Conservation (phyloP, 2,797 vertebrate species). For the Miopithecus talapoin region DNA sequence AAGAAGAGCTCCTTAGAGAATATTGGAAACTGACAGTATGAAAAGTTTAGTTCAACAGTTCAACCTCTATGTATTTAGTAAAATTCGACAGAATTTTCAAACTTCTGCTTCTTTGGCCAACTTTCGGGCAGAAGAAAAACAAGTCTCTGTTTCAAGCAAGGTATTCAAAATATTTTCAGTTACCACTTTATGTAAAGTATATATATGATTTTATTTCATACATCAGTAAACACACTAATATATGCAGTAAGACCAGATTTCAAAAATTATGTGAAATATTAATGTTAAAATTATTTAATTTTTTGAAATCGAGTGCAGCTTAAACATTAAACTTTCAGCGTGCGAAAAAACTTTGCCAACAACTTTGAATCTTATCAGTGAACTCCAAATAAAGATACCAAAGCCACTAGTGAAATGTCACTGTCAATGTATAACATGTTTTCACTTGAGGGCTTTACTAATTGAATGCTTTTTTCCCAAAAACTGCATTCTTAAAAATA, state of each 20-base stretch:
- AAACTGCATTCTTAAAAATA: neutral
- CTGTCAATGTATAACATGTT: neutral
- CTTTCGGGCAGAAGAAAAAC: slow-evolving; percentile 63
- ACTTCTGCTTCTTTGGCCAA: slow-evolving; percentile 55
- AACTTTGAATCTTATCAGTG: neutral
- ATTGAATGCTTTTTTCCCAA: neutral
- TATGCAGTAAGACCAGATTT: neutral
- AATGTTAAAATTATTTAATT: neutral
- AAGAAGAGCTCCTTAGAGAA: slow-evolving; percentile 64
- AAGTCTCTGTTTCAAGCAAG: slow-evolving; percentile 62
- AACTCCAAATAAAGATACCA: neutral
- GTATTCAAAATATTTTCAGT: neutral
- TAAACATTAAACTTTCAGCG: neutral
- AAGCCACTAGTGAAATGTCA: neutral
- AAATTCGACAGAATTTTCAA: too few relatives aligned
- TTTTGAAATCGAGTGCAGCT: neutral
- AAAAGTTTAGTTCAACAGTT: slow-evolving; percentile 74
- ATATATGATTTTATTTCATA: neutral
- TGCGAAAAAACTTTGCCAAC: neutral
- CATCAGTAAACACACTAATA: neutral
- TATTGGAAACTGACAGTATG: slow-evolving; percentile 71
- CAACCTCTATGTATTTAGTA: too few relatives aligned
- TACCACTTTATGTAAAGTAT: neutral
- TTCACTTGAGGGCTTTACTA: neutral
- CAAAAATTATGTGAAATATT: neutral